Base-by-base conservation (phyloP, 2,888 invertebrate genomes). In the Enchytraeus crypticus region DNA sequence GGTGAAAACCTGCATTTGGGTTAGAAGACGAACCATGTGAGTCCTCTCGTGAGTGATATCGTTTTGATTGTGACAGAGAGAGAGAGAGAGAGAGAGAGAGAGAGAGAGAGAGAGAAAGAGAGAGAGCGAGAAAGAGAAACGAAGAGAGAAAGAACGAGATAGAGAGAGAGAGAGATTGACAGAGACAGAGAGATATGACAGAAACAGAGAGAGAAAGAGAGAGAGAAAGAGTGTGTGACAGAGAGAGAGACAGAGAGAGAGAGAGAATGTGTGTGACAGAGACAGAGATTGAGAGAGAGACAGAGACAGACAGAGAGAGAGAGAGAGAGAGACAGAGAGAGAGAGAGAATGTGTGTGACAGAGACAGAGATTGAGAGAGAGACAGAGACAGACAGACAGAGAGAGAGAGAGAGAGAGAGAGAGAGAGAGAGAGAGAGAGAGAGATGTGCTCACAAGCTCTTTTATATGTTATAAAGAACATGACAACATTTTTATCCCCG, bases 251-350 rank as follows among this genome's bases (percentile, higher is more conserved):
- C 46, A 46, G 3, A 45, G 46, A 27, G 29, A 26, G 29, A 57
- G 21, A 45, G 46, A n/a, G n/a, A n/a, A n/a, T n/a, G n/a, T n/a
- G n/a, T n/a, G n/a, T n/a, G n/a, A n/a, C n/a, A n/a, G n/a, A n/a
- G n/a, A n/a, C n/a, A n/a, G n/a, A n/a, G n/a, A n/a, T n/a, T n/a
- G n/a, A n/a, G n/a, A n/a, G n/a, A 46, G 2, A 3, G 29, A 46
- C 21, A 45, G 45, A 57, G 46, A 45, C 14, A 57, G 29, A 26
- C 18, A 26, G 26, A 26, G 45, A 57, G 21, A 21, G 23, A 26
- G 8, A 45, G 46, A 57, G 46, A 2, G 29, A 57, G 46, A 45
- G 29, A 57, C n/a, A 45, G 46, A 57, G 3, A 23, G 45, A 57
- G 26, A 47, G 46, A n/a, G n/a, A n/a, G n/a, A n/a, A n/a, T n/a